Evolutionary conservation across 2,888 invertebrate species (phyloP), one percentile per base, ranked within the genome.

Genomic region (Arctia plantaginis): DNA sequence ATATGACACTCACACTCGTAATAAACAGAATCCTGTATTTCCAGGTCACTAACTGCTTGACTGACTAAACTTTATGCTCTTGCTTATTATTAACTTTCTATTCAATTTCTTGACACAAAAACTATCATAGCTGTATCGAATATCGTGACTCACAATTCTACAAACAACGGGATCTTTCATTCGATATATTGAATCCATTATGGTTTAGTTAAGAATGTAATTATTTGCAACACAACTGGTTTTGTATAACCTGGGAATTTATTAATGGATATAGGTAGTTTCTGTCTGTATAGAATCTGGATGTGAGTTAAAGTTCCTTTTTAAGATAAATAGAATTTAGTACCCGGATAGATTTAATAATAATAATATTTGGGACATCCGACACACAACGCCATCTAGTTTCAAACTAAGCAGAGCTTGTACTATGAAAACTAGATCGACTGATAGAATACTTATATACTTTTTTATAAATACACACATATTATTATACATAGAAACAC

Each of bases 81-180:
- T 76, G 30, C n/a, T 27, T 64, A 74, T 73, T 62, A 70, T 27
- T 59, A 70, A 77, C 82, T 82, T 83, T 81, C 79, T 77, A 79
- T 77, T 76, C 35, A 76, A 82, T 69, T 69, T 67, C 35, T 51
- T 66, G 68, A 73, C 73, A 82, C 47, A 65, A 75, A 73, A 78
- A 65, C 33, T 33, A 74, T 69, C 65, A 69, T 59, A 20, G 62
- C 71, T 68, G 20, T 55, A 55, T 66, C 33, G 23, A 30, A 69
- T 71, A 51, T 70, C 35, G 27, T 55, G 51, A 68, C 59, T 62
- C 59, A 62, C 59, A 62, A 27, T 62, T 27, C 68, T 59, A 72
- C 30, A 79, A 39, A 69, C 27, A 18, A 23, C 15, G 51, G 30
- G 2, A 41, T 66, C 59, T 62, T 30, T 62, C 27, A 27, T 62